phyloP scores from a whole-genome alignment of 2,888 invertebrate genomes.

The Heteromyza rotundicornis region DNA sequence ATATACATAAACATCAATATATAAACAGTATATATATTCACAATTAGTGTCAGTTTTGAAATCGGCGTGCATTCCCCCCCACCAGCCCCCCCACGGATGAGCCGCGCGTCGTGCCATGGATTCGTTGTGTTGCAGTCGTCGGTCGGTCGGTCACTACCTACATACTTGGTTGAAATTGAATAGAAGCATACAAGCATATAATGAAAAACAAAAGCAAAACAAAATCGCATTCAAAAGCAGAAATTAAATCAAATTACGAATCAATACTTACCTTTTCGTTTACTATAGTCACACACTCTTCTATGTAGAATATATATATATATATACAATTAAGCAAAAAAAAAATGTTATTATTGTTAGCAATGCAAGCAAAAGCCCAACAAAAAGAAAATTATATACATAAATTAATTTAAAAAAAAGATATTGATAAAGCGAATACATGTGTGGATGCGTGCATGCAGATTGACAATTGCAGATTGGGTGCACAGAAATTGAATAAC shows the following conservation, averaged over 20 bases:
- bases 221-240: neutral
- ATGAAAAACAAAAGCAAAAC: too few relatives aligned
- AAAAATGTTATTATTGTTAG: constrained; percentile 22
- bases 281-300: constrained; percentile 22
- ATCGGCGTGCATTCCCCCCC: neutral
- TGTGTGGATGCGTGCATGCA: too few relatives aligned
- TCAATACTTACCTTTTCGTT: constrained; percentile 19
- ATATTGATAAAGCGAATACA: too few relatives aligned
- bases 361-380: constrained; percentile 8
- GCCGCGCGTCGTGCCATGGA: constrained; percentile 2
- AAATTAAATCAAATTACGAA: constrained; percentile 19
- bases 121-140: neutral
- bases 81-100: too few relatives aligned
- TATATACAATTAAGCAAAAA: constrained; percentile 24
- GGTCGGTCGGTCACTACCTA: too few relatives aligned
- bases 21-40: too few relatives aligned
- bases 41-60: too few relatives aligned
- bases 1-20: neutral
- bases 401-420: neutral
- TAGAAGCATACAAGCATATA: too few relatives aligned
- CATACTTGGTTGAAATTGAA: too few relatives aligned
- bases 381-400: constrained; percentile 9
- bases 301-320: constrained; percentile 24
- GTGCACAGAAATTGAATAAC: too few relatives aligned
- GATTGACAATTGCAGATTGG: too few relatives aligned